Evolutionary conservation across 2,113 vertebrate genomes (phyloP), one percentile per base, ranked within the genome.

Genomic region (Hippocampus abdominalis): DNA sequence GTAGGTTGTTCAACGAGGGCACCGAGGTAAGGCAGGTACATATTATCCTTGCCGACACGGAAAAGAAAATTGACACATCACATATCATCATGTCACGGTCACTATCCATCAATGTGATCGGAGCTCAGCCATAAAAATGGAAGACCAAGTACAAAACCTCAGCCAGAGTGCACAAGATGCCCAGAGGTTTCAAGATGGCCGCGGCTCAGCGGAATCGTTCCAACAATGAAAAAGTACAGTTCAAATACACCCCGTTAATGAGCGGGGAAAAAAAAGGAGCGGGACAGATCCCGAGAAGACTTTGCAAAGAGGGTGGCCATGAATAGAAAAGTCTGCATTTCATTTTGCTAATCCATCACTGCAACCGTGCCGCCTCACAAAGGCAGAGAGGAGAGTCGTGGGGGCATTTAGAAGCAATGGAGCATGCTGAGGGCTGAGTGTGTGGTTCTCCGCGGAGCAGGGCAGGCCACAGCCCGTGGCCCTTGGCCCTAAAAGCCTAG

Each of bases 331-430:
- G 83, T 89, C 77, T 79, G 79, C 84, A 85, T 89, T 90, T 88
- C 84, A 89, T 90, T 88, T 88, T 87, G 83, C 81, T 88, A 88
- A 90, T 89, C 85, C 83, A 85, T 88, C 86, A 85, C 80, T 88
- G 77, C 86, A 85, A 87, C 88, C 87, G 87, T 86, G 32, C 74
- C 69, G 21, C 18, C 69, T 70, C 83, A 89, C 87, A 87, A 89
- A 84, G 71, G 81, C n/a, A 1, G 68, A 75, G 80, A 74, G 75
- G 66, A 79, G 83, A 86, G 87, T 80, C 81, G 83, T 73, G 74
- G 79, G 76, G 76, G 75, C 82, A 88, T 91, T 90, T 78, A 85
- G 78, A 82, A 72, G 75, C 83, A 84, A 69, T 71, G 74, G 73
- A 80, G 81, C 85, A 86, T 88, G 82, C 66, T 84, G 73, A 82